Conservation (phyloP, 35 echinoderm and acorn worm genomes). For the Chiridota heheva region DNA sequence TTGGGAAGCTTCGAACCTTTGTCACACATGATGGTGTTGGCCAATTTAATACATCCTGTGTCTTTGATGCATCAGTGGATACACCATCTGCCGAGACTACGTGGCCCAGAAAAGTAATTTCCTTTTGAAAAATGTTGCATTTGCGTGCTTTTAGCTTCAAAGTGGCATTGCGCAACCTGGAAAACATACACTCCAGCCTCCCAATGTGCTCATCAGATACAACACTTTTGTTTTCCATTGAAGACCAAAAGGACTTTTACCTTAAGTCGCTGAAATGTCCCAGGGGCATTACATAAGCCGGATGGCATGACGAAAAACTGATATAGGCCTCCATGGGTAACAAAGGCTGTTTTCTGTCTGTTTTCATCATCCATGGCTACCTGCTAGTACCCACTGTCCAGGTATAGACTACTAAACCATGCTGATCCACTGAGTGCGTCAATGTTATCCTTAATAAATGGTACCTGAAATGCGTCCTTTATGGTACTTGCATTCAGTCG, state of each 20-base stretch:
- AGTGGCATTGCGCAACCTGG: constrained; percentile 1
- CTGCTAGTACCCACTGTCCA: constrained; percentile 37
- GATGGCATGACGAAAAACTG: constrained; percentile 40
- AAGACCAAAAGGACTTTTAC: constrained; percentile 11
- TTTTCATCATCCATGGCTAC: constrained; percentile 21
- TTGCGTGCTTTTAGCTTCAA: constrained; percentile 53
- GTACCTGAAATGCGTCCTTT: constrained; percentile 56
- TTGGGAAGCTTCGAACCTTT: constrained; percentile 18
- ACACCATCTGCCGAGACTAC: constrained; percentile 6
- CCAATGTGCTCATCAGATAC: constrained; percentile 24
- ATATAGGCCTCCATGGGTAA: constrained; percentile 21
- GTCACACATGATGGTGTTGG: not conserved
- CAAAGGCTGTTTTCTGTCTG: constrained; percentile 43
- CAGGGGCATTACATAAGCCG: constrained; percentile 11
- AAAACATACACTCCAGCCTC: not conserved
- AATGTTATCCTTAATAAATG: constrained; percentile 50
- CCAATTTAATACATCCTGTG: not conserved
- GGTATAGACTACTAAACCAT: constrained; percentile 17
- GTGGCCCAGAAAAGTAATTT: constrained; percentile 41
- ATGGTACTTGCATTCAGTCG: constrained; percentile 48
- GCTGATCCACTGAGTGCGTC: constrained; percentile 14
- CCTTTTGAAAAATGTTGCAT: constrained; percentile 50
- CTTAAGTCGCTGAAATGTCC: constrained; percentile 50
- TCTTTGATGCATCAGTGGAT: constrained; percentile 3
- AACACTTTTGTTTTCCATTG: constrained; percentile 35